Conservation (phyloP, 2,888 invertebrate genomes). For the Plusia festucae region DNA sequence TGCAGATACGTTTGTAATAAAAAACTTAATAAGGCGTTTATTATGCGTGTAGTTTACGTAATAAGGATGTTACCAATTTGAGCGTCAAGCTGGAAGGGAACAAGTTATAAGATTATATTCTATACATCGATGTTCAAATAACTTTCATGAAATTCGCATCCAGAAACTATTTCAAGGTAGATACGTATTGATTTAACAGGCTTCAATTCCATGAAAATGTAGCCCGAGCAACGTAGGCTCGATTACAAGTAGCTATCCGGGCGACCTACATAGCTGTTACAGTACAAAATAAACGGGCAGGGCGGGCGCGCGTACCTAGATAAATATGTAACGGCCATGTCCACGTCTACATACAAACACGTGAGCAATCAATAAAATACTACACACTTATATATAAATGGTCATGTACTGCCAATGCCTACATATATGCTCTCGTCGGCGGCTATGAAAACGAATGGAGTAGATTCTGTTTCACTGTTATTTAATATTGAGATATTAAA, state of each 20-base stretch:
- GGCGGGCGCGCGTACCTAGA: slow-evolving; percentile 58
- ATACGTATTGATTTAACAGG: slow-evolving; percentile 3
- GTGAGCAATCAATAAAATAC: slow-evolving; percentile 67
- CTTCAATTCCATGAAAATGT: slow-evolving; percentile 10
- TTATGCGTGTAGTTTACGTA: background rate
- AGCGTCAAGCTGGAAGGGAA: background rate
- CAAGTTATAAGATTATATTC: background rate
- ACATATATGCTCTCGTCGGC: slow-evolving; percentile 16
- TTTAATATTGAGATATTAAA: slow-evolving; percentile 4
- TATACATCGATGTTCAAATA: background rate
- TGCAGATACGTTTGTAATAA: background rate
- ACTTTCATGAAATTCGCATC: background rate
- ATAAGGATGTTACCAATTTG: background rate
- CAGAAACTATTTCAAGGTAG: background rate
- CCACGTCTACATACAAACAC: slow-evolving; percentile 63
- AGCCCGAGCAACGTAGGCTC: slow-evolving; percentile 20
- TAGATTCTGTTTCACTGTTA: slow-evolving; percentile 35
- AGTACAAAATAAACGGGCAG: slow-evolving; percentile 67
- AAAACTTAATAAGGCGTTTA: too few species aligned
- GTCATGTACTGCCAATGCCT: slow-evolving; percentile 55
- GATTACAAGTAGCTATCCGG: slow-evolving; percentile 50
- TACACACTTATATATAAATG: slow-evolving; percentile 50
- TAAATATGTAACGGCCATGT: slow-evolving; percentile 69
- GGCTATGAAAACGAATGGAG: slow-evolving; percentile 63
- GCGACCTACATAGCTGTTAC: slow-evolving; percentile 66